These are phyloP conservation scores for Brienomyrus brachyistius DNA, from an alignment of 2,113 vertebrate genomes.

Conservation along the genomic window DNA sequence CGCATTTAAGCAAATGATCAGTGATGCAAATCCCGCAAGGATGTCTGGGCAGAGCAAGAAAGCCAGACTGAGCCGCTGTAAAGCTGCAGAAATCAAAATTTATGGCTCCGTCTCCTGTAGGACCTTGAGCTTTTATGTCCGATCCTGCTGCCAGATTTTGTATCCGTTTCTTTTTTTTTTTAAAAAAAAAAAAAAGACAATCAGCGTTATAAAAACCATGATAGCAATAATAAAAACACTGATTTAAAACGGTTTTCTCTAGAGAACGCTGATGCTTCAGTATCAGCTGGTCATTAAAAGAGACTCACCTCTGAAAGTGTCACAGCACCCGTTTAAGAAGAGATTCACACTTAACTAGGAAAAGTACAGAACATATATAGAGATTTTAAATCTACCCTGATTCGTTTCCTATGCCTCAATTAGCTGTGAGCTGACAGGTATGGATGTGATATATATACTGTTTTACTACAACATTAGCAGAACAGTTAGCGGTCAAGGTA, in stretches of 20 bases:
- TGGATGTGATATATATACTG: background rate
- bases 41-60: background rate
- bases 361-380: background rate
- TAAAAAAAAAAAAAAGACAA: background rate
- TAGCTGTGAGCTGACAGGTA: background rate
- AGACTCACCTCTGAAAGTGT: background rate
- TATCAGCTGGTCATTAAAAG: background rate
- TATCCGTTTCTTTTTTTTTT: background rate
- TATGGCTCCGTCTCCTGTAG: background rate
- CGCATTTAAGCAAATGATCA: background rate
- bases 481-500: background rate
- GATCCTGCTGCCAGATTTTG: background rate
- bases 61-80: background rate
- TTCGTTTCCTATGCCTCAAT: background rate
- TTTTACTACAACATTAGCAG: background rate
- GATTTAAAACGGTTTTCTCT: background rate
- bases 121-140: background rate
- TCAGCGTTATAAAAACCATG: background rate
- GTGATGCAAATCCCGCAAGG: background rate
- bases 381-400: background rate
- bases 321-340: background rate
- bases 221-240: constrained; percentile 1
- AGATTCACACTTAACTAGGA: background rate
- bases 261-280: background rate
- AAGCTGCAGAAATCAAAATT: constrained; percentile 1